Evolutionary conservation across 2,888 invertebrate genomes (phyloP), one percentile per base, ranked within the genome.

Genomic region (Chironomus riparius): DNA sequence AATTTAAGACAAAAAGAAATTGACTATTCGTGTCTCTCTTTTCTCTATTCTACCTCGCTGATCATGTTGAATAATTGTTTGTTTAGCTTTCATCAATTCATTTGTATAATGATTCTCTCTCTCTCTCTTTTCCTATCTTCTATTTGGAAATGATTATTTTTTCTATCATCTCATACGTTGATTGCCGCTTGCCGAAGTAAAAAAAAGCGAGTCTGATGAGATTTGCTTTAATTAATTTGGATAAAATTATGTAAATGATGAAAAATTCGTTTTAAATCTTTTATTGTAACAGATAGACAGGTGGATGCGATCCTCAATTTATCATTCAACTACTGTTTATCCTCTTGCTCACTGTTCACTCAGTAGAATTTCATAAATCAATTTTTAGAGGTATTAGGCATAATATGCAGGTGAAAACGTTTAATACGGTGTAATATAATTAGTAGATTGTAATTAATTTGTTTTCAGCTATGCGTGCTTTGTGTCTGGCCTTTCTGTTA

Each of bases 11-110:
- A 62, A 62, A n/a, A n/a, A 62, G 56, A 70, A 70, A 71, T 21
- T 61, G 61, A 71, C 47, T 21, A 65, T 65, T 65, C 22, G 21
- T 65, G 56, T 38, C 56, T n/a, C 18, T 56, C 56, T 56, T 18
- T n/a, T 56, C 56, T 21, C 24, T 18, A 18, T 65, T 65, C 24
- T 65, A 21, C 21, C 21, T 65, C 62, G 21, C 62, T 62, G 22
- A 28, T 62, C 47, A 72, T 38, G 62, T 72, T 72, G 72, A 61
- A 62, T 72, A 72, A 72, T 72, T 72, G 28, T 72, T 68, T 68
- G 68, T 68, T 68, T 68, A 21, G 21, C 15, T 62, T 62, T 62
- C 62, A 21, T 62, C 21, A 62, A 18, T 62, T 62, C 56, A 56
- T 56, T 56, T 56, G 56, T 56, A 56, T 15, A 56, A 56, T 56